Base-by-base conservation (phyloP, 1,140 invertebrate genomes). In the Dinoponera quadriceps region DNA sequence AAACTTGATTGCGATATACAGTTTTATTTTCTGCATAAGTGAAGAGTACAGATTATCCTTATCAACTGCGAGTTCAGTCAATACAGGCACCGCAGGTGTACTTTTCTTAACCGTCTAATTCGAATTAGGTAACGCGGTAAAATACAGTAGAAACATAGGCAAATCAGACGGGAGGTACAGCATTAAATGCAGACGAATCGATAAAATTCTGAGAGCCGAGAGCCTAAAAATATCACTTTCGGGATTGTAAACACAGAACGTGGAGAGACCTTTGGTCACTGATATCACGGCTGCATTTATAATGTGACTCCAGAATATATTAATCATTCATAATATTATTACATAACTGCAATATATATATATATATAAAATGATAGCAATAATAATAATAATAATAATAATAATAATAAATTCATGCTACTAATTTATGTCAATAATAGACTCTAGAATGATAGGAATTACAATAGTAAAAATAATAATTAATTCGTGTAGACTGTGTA, bases 231-330 rank as follows among this genome's bases (percentile, higher is more conserved):
- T 33, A 65, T 74, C 51, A 71, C 16, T 63, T 66, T 65, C 51
- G n/a, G 29, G 54, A 66, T 20, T 57, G 63, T 48, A 66, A 48
- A 85, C 22, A 62, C 44, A 82, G 48, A 54, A 57, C 49, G 38
- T 20, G 49, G 3, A 75, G 48, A 62, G 11, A 71, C 55, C 44
- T 13, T 49, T 81, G 49, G 33, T 81, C 74, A 75, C 22, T 22
- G 75, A 72, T 74, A 14, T 55, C 72, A 72, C 75, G 44, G 59
- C 27, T 77, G 71, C 49, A 54, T 54, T 54, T 82, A 87, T 82
- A 82, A 72, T 68, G 77, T 85, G 51, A 81, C 75, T 89, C 60
- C 68, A 86, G 85, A 87, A 87, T 86, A 83, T 87, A 87, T 87
- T 86, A 87, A 48, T 86, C 65, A 86, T 84, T 57, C 74, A 59